These are phyloP conservation scores for Rhombomys opimus DNA, from an alignment of 2,113 vertebrate species.

Conservation along the genomic window DNA sequence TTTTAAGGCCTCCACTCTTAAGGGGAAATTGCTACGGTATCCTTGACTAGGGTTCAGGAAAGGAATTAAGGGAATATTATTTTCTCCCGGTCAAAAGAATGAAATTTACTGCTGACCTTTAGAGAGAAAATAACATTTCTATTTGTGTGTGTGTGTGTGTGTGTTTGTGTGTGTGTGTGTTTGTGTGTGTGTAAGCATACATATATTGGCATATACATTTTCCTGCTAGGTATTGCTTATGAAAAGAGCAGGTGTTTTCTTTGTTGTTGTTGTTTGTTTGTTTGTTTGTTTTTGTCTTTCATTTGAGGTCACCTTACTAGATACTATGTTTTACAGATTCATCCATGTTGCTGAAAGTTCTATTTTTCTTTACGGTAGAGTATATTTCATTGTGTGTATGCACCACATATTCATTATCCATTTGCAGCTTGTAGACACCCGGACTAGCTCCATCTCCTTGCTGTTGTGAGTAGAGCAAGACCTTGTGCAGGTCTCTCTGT, in stretches of 20 bases:
- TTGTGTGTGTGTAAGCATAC: background rate
- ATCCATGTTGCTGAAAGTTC: background rate
- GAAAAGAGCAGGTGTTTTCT: background rate
- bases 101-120: background rate
- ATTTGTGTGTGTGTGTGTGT: background rate
- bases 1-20: background rate
- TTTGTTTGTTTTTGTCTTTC: background rate
- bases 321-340: background rate
- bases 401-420: background rate
- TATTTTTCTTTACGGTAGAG: background rate
- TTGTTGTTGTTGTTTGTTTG: too few relatives aligned
- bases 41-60: background rate
- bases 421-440: background rate
- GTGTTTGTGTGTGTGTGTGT: background rate
- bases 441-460: background rate
- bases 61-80: background rate
- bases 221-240: background rate
- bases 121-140: background rate
- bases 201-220: conserved; percentile 11
- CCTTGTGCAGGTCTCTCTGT: background rate
- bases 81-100: background rate
- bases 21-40: too few relatives aligned
- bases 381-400: background rate
- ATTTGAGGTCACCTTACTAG: background rate
- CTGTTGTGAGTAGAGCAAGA: background rate